phyloP scores from a whole-genome alignment of 2,888 invertebrate species.

The Allacma fusca region DNA sequence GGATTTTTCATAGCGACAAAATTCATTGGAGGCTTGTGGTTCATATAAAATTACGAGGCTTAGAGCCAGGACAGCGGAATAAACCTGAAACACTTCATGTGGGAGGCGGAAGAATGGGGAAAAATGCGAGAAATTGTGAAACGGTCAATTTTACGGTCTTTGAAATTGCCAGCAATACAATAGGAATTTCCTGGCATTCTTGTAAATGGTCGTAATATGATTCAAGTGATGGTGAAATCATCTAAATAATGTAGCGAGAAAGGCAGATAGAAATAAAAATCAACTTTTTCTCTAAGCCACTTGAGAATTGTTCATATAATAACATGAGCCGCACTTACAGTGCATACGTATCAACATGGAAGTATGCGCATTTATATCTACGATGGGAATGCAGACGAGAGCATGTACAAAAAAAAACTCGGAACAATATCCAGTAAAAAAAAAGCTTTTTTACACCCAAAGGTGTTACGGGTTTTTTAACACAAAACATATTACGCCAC shows the following conservation, averaged over 20 bases:
- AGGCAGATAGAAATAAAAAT: conserved; percentile 28
- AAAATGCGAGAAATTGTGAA: conserved; percentile 4
- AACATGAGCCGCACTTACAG: not conserved
- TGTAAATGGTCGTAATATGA: conserved; percentile 24
- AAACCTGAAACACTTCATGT: not conserved
- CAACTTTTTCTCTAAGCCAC: not conserved
- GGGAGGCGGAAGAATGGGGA: not conserved
- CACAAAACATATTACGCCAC: too few species aligned
- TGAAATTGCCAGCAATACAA: conserved; percentile 29
- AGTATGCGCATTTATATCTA: too few species aligned
- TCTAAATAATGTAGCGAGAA: conserved; percentile 18
- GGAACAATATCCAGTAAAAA: too few species aligned
- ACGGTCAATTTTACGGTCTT: conserved; percentile 20
- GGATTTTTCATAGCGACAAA: too few species aligned
- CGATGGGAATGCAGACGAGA: too few species aligned
- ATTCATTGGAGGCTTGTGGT: too few species aligned
- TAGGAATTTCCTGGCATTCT: conserved; percentile 31
- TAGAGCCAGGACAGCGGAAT: too few species aligned
- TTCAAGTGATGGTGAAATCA: conserved; percentile 24
- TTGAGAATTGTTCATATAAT: not conserved
- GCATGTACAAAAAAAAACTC: too few species aligned
- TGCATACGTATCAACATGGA: too few species aligned
- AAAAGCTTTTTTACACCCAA: too few species aligned
- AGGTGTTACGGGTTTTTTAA: too few species aligned
- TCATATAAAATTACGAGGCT: too few species aligned